Evolutionary conservation across 2,888 invertebrate species (phyloP), one percentile per base, ranked within the genome.

Genomic region (Muschampia plurimacula): DNA sequence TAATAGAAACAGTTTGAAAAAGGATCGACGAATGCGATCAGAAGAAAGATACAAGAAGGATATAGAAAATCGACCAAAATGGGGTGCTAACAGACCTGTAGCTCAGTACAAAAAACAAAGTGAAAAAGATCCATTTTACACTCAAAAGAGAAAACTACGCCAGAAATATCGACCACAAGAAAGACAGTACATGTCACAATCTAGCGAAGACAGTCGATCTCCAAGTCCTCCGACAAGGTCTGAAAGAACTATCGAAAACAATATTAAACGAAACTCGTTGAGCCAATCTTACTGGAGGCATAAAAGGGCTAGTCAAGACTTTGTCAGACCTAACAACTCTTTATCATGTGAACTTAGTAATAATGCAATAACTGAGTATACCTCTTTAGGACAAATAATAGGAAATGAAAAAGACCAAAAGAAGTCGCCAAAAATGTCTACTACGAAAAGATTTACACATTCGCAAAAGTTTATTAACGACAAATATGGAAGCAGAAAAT

Each of bases 61-160:
- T 81, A 90, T 96, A 80, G 95, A 95, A 83, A 95, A 95, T 86
- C 94, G 97, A 73, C 96, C 96, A 12, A 96, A 97, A 89, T 96
- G 97, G 97, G 96, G 96, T 59, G 97, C 96, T 2, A 97, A 97
- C 80, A 94, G 96, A 77, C 97, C 98, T 6, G 96, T 96, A 36
- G 97, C 97, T 10, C 96, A 97, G 81, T 98, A 98, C 84, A 95
- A 98, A 74, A 98, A 98, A 83, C 98, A 98, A 89, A 98, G 98
- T 83, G 98, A 98, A 86, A 97, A 98, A 82, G 98, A 98, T 92
- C 97, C 97, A 0, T 96, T 97, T 85, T 97, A 97, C 81, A 96
- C 96, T 75, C 96, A 96, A 86, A 95, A 96, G 83, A 92, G 96
- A 76, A 96, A 97, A 87, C 89, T 96, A 70, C 92, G 96, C 22